Evolutionary conservation across 1,140 invertebrate species (phyloP).

Genomic region (Potamilus streckersoni): DNA sequence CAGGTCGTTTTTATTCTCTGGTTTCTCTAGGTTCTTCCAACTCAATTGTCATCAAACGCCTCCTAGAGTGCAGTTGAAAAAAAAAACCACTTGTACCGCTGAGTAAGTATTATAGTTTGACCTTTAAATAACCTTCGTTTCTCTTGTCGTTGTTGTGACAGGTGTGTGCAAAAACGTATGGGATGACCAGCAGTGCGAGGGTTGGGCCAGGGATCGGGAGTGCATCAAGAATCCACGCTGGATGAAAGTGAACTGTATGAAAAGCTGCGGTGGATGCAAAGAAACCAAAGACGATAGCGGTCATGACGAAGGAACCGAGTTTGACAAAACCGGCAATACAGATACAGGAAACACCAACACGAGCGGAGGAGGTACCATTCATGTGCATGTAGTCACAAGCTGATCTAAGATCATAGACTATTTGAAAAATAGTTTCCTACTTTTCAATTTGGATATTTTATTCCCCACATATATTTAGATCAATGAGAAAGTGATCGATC

Average conservation of each 20-base stretch:
- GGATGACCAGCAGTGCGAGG: constrained; percentile 26
- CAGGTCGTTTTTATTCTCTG: neutral
- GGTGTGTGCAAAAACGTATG: constrained; percentile 27
- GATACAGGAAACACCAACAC: neutral
- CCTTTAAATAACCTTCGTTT: neutral
- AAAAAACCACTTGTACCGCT: neutral
- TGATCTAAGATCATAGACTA: neutral
- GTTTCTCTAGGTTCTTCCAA: neutral
- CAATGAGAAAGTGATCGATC: no score
- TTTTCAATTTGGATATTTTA: neutral
- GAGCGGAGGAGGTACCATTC: neutral
- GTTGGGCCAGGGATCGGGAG: constrained; percentile 22
- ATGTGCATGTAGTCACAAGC: neutral
- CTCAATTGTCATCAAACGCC: neutral
- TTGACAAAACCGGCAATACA: neutral
- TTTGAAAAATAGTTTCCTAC: neutral
- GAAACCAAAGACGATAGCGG: neutral
- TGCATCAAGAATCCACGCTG: constrained; percentile 27
- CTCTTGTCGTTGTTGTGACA: neutral
- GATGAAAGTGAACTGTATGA: constrained; percentile 27
- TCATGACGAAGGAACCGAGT: neutral
- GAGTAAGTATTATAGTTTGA: neutral
- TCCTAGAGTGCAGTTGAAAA: neutral
- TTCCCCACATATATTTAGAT: neutral
- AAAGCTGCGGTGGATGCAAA: constrained; percentile 9